phyloP scores from a whole-genome alignment of 1,140 invertebrate genomes.

The Ooceraea biroi region DNA sequence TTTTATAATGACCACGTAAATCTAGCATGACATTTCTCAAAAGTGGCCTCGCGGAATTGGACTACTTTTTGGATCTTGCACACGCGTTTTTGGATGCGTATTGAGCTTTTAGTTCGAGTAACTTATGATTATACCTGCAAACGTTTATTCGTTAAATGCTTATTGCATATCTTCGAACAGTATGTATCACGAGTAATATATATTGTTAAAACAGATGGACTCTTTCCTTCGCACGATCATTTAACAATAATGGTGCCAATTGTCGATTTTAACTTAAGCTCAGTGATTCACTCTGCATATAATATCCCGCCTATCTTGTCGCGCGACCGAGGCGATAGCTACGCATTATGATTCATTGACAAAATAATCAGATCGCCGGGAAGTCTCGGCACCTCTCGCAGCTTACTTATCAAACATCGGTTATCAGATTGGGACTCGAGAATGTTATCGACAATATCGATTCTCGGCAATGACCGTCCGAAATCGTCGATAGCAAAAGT shows the following conservation, averaged over 20 bases:
- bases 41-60: neutral
- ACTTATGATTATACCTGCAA: no score
- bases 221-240: neutral
- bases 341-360: neutral
- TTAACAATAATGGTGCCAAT: constrained; percentile 6
- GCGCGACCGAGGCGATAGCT: neutral
- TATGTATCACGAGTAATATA: neutral
- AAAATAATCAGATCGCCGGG: neutral
- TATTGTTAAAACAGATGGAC: neutral
- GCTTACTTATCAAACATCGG: neutral
- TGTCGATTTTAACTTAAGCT: neutral
- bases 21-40: neutral
- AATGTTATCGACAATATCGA: neutral
- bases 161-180: neutral
- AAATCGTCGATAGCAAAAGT: constrained; percentile 8
- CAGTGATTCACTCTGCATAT: neutral
- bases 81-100: no score
- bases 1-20: neutral
- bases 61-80: neutral
- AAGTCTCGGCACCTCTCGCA: neutral
- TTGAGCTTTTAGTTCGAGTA: no score
- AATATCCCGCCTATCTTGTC: neutral
- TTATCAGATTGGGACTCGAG: neutral
- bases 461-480: neutral
- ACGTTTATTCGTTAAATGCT: neutral